Evolutionary conservation across 2,113 vertebrate species (phyloP).

Genomic region (Tachysurus vachellii): DNA sequence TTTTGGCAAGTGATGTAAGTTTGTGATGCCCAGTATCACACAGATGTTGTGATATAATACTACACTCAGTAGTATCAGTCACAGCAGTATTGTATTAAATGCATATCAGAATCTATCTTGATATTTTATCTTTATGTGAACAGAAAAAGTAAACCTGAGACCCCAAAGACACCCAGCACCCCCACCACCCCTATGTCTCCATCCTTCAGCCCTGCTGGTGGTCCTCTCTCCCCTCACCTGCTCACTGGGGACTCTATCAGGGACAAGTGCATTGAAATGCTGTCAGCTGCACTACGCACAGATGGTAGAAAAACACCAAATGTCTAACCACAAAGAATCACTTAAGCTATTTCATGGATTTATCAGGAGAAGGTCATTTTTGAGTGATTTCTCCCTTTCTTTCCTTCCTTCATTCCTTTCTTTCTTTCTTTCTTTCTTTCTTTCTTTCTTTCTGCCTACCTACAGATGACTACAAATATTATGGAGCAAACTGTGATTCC

Average conservation of each 20-base stretch:
- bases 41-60: background rate
- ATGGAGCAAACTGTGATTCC: slow-evolving; percentile 85
- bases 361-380: background rate
- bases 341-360: background rate
- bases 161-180: slow-evolving; percentile 77
- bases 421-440: background rate
- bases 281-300: slow-evolving; percentile 83
- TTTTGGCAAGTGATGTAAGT: slow-evolving; percentile 4
- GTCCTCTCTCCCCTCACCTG: slow-evolving; percentile 75
- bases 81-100: background rate
- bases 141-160: slow-evolving; percentile 76
- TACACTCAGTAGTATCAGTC: background rate
- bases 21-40: background rate
- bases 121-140: slow-evolving; percentile 51
- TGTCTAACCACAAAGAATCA: background rate
- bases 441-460: slow-evolving; percentile 14
- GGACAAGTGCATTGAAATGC: slow-evolving; percentile 96
- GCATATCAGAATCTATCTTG: slow-evolving; percentile 1
- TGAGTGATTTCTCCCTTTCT: too few relatives aligned
- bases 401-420: background rate
- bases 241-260: slow-evolving; percentile 85
- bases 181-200: slow-evolving; percentile 81
- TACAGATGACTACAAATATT: slow-evolving; percentile 88
- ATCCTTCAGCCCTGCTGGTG: slow-evolving; percentile 71
- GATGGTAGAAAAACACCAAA: slow-evolving; percentile 75